These are phyloP conservation scores for Rostratula benghalensis DNA, from an alignment of 2,113 vertebrate genomes.

Conservation along the genomic window DNA sequence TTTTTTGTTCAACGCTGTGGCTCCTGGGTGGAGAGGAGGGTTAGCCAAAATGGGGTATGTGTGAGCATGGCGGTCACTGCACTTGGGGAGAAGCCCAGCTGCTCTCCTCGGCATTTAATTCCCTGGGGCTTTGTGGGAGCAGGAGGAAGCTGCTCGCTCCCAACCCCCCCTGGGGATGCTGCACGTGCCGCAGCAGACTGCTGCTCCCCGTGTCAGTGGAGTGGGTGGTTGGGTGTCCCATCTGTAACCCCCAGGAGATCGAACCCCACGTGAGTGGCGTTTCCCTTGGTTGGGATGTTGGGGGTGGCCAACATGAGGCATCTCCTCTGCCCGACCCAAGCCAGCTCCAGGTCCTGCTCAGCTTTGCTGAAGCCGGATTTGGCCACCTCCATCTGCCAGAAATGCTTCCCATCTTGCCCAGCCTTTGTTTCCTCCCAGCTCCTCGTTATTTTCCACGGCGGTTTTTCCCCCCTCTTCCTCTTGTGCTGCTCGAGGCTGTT, in stretches of 20 bases:
- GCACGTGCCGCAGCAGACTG: neutral
- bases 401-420: neutral
- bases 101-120: neutral
- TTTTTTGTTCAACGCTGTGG: neutral
- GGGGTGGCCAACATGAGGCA: neutral
- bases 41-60: neutral
- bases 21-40: neutral
- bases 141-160: neutral
- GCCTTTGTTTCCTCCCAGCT: constrained; percentile 27
- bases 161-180: neutral
- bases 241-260: accelerated
- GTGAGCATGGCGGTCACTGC: neutral
- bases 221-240: neutral
- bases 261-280: accelerated
- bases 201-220: neutral
- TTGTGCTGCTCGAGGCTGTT: neutral
- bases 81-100: constrained; percentile 3
- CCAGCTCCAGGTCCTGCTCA: neutral
- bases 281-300: neutral
- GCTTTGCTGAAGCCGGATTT: neutral
- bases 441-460: neutral
- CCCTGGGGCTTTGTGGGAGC: neutral
- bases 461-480: neutral
- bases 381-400: neutral
- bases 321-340: neutral